Evolutionary conservation across 2,797 vertebrate genomes (phyloP).

Genomic region (Tinamus major): DNA sequence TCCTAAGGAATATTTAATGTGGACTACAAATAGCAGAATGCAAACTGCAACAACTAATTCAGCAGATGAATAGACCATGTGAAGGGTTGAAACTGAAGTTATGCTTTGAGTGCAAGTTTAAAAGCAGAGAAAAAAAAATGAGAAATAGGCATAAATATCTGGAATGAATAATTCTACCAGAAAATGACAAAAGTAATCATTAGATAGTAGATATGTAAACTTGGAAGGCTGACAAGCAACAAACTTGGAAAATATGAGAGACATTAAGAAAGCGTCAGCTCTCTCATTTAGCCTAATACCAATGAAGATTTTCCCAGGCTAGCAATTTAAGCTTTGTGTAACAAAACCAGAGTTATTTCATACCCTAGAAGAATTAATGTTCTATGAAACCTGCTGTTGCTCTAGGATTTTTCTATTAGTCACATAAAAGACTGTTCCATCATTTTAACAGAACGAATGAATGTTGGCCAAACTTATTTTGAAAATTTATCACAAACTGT

Average conservation of each 20-base stretch:
- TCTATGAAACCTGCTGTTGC: constrained; percentile 31
- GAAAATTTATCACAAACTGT: constrained; percentile 6
- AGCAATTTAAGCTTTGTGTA: constrained; percentile 8
- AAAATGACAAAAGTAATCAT: neutral
- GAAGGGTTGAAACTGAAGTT: neutral
- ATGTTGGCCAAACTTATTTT: constrained; percentile 14
- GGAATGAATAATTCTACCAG: neutral
- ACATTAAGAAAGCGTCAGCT: neutral
- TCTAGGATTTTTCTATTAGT: constrained; percentile 42
- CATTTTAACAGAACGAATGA: neutral
- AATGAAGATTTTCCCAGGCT: constrained; percentile 2
- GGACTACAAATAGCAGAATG: neutral
- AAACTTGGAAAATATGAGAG: neutral
- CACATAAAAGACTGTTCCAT: constrained; percentile 3
- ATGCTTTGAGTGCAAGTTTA: neutral
- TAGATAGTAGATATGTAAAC: neutral
- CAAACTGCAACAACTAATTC: neutral
- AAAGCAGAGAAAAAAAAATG: neutral
- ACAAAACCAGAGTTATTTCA: constrained; percentile 18
- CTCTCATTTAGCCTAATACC: neutral
- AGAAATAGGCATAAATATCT: neutral
- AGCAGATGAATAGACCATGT: neutral
- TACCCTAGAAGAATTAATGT: constrained; percentile 33
- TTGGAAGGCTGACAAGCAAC: neutral
- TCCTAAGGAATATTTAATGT: neutral